These are phyloP conservation scores for Brevimyrus niger DNA, from an alignment of 2,113 vertebrate species.

Conservation along the genomic window DNA sequence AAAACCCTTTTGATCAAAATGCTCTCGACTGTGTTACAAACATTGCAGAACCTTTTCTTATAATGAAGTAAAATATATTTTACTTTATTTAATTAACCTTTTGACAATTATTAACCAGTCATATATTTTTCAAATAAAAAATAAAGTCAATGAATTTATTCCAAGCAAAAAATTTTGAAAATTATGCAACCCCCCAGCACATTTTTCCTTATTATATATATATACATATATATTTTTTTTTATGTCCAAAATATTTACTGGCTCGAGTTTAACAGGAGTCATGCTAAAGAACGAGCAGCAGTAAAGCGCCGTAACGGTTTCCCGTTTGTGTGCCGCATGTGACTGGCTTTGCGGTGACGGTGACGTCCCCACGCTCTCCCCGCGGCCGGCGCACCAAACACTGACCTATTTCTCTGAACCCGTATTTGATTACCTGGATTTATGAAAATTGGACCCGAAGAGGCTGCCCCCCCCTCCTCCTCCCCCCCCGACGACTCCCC, in stretches of 20 bases:
- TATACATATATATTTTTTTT: neutral
- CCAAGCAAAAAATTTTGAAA: neutral
- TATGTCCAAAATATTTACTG: neutral
- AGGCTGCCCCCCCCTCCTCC: conserved; percentile 30
- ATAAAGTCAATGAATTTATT: neutral
- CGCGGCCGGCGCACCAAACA: conserved; percentile 47
- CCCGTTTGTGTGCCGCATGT: neutral
- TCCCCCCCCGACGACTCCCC: conserved; percentile 16
- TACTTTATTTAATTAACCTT: neutral
- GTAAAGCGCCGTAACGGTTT: neutral
- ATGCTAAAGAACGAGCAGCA: neutral
- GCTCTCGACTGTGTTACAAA: neutral
- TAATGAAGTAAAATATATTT: neutral
- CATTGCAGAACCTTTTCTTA: neutral
- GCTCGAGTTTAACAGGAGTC: neutral
- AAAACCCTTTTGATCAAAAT: neutral
- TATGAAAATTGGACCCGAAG: conserved; percentile 70
- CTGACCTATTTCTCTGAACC: conserved; percentile 60
- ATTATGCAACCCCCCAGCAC: neutral
- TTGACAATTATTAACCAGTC: neutral
- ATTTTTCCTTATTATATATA: neutral
- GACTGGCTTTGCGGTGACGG: neutral
- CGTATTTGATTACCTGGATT: conserved; percentile 66
- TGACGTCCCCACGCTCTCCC: neutral
- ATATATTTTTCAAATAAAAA: neutral